Percentiles rank a stretch among this genome's conserved stretches.
Conservation (phyloP, 2,888 invertebrate genomes). For the Oscheius onirici region DNA sequence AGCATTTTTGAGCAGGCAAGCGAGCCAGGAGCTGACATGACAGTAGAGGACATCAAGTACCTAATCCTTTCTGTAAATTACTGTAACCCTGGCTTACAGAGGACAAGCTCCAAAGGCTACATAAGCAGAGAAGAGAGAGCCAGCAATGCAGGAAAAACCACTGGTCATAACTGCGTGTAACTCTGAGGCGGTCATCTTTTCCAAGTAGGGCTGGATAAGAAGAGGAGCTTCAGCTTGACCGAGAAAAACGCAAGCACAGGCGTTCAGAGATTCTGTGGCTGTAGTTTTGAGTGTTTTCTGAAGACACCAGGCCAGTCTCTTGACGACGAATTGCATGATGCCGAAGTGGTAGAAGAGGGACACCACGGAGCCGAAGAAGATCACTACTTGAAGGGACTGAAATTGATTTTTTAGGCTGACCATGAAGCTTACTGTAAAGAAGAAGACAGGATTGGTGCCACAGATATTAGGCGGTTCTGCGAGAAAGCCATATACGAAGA, state of each 20-base stretch:
- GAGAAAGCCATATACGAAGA: slow-evolving; percentile 82
- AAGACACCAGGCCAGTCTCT: slow-evolving; percentile 37
- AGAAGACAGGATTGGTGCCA: slow-evolving; percentile 78
- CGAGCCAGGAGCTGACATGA: slow-evolving; percentile 95
- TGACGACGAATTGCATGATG: slow-evolving; percentile 59
- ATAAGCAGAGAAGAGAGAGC: slow-evolving; percentile 88
- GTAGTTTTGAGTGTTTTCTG: slow-evolving; percentile 80
- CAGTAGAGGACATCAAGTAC: slow-evolving; percentile 84
- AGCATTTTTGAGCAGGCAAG: slow-evolving; percentile 88
- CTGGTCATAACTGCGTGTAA: slow-evolving; percentile 91
- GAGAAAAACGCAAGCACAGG: slow-evolving; percentile 91
- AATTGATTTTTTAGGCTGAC: slow-evolving; percentile 11
- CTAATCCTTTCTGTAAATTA: neutral
- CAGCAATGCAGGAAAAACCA: slow-evolving; percentile 94
- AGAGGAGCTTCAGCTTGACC: slow-evolving; percentile 85
- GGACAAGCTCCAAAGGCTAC: slow-evolving; percentile 75
- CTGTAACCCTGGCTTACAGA: slow-evolving; percentile 12
- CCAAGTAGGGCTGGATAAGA: slow-evolving; percentile 86
- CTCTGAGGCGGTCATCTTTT: slow-evolving; percentile 87
- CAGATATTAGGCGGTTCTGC: slow-evolving; percentile 68
- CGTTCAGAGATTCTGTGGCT: slow-evolving; percentile 90
- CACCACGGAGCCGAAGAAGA: slow-evolving; percentile 67
- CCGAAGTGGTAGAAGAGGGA: slow-evolving; percentile 68
- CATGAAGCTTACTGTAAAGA: slow-evolving; percentile 79
- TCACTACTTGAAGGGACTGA: slow-evolving; percentile 66